Evolutionary conservation across 2,888 invertebrate genomes (phyloP).

Genomic region (Pollenia angustigena): DNA sequence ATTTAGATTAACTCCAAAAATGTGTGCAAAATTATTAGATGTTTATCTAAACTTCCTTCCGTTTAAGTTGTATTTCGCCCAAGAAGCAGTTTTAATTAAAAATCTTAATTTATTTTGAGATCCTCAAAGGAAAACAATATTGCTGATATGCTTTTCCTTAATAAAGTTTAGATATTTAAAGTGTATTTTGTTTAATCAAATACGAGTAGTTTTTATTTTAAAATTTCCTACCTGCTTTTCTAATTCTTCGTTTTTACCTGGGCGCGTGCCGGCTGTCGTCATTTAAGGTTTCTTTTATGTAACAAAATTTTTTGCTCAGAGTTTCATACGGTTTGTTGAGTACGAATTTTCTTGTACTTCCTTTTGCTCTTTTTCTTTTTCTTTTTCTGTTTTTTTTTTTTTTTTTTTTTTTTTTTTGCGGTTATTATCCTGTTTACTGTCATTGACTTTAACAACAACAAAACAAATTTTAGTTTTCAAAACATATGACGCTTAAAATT

Average conservation of each 20-base stretch:
- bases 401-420: conserved; percentile 32
- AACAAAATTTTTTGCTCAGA: conserved; percentile 36
- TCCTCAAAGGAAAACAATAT: no score
- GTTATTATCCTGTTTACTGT: conserved; percentile 71
- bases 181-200: no score
- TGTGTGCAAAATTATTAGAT: conserved; percentile 55
- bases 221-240: conserved; percentile 41
- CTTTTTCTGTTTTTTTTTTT: conserved; percentile 17
- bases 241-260: conserved; percentile 74
- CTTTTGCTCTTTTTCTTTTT: conserved; percentile 21
- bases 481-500: conserved; percentile 72
- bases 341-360: conserved; percentile 45
- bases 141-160: no score
- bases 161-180: no score
- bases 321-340: conserved; percentile 47
- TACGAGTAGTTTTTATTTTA: neutral
- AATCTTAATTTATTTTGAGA: no score
- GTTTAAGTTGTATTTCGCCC: neutral
- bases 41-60: conserved; percentile 63
- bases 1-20: conserved; percentile 6
- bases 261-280: conserved; percentile 83
- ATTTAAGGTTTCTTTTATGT: conserved; percentile 71
- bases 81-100: no score
- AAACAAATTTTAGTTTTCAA: conserved; percentile 50
- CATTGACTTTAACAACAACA: conserved; percentile 71